Evolutionary conservation across 2,888 invertebrate genomes (phyloP).

Genomic region (Drosophila melanosoma): DNA sequence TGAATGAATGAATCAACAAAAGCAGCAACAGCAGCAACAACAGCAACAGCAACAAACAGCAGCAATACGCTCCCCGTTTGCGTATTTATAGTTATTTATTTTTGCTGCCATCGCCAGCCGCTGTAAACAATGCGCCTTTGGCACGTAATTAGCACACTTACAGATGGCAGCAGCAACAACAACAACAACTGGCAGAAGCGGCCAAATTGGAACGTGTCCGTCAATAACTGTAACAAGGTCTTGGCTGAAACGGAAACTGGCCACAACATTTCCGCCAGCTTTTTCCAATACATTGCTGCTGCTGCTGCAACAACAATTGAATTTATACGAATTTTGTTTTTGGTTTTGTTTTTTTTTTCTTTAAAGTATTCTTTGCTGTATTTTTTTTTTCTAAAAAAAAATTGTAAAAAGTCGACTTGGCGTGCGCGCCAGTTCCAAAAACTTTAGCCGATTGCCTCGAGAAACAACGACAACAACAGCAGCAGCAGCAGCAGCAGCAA

Average conservation of each 20-base stretch:
- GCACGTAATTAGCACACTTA: slow-evolving; percentile 79
- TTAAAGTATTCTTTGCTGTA: not conserved
- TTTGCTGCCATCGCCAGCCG: slow-evolving; percentile 62
- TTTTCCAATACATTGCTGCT: slow-evolving; percentile 34
- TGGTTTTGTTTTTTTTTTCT: slow-evolving; percentile 16
- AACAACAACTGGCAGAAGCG: slow-evolving; percentile 22
- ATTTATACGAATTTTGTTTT: slow-evolving; percentile 24
- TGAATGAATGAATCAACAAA: slow-evolving; percentile 67
- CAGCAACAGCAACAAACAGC: slow-evolving; percentile 32
- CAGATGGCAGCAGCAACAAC: slow-evolving; percentile 45
- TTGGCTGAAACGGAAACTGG: slow-evolving; percentile 62
- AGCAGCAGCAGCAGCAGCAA: slow-evolving; percentile 33
- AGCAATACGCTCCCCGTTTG: slow-evolving; percentile 48
- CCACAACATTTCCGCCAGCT: slow-evolving; percentile 57
- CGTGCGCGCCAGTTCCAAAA: slow-evolving; percentile 69
- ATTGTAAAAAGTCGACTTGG: slow-evolving; percentile 69
- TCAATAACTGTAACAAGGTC: slow-evolving; percentile 78
- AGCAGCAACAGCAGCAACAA: slow-evolving; percentile 11
- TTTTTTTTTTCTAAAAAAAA: slow-evolving; percentile 31
- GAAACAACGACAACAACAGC: slow-evolving; percentile 39
- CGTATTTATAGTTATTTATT: slow-evolving; percentile 72
- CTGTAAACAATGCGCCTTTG: slow-evolving; percentile 76
- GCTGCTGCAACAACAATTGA: slow-evolving; percentile 20
- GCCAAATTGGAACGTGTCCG: slow-evolving; percentile 74
- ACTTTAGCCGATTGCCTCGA: slow-evolving; percentile 60